These are phyloP conservation scores for Xanthia togata DNA, from an alignment of 2,888 invertebrate genomes.

Conservation along the genomic window DNA sequence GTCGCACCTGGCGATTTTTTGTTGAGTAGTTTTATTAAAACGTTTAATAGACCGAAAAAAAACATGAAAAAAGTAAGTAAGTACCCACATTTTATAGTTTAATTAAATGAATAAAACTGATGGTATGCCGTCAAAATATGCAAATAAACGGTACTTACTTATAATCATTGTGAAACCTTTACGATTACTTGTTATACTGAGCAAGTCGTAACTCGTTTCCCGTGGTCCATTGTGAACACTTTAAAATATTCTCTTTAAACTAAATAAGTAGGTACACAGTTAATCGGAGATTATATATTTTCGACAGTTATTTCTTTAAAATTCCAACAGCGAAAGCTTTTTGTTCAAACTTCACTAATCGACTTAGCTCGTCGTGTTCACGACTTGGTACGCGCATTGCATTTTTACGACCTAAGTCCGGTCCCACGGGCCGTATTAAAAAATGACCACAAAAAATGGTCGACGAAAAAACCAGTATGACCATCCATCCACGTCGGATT, in stretches of 20 bases:
- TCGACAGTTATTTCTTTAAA: slow-evolving; percentile 57
- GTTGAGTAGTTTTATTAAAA: slow-evolving; percentile 51
- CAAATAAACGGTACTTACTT: background rate
- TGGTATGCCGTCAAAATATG: too few species aligned
- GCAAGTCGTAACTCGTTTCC: background rate
- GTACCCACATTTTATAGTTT: background rate
- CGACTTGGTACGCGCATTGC: slow-evolving; percentile 76
- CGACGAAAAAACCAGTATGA: slow-evolving; percentile 75
- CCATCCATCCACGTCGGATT: slow-evolving; percentile 77
- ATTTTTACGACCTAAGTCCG: slow-evolving; percentile 76
- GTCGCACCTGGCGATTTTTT: slow-evolving; percentile 44
- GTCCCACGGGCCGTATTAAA: slow-evolving; percentile 76
- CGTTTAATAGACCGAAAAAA: slow-evolving; percentile 20
- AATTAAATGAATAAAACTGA: background rate
- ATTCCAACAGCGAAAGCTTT: slow-evolving; percentile 61
- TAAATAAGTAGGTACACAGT: slow-evolving; percentile 17
- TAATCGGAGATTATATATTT: slow-evolving; percentile 31
- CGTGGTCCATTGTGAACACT: background rate
- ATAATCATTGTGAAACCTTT: background rate
- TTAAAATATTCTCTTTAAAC: slow-evolving; percentile 23
- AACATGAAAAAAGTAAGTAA: background rate
- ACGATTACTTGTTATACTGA: background rate
- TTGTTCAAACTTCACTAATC: slow-evolving; percentile 64
- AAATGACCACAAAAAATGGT: slow-evolving; percentile 78
- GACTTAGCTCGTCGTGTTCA: slow-evolving; percentile 64